Percentiles rank a stretch among this genome's conserved stretches.
Evolutionary conservation across 2,888 invertebrate species (phyloP).

Genomic region (Melanophora roralis): DNA sequence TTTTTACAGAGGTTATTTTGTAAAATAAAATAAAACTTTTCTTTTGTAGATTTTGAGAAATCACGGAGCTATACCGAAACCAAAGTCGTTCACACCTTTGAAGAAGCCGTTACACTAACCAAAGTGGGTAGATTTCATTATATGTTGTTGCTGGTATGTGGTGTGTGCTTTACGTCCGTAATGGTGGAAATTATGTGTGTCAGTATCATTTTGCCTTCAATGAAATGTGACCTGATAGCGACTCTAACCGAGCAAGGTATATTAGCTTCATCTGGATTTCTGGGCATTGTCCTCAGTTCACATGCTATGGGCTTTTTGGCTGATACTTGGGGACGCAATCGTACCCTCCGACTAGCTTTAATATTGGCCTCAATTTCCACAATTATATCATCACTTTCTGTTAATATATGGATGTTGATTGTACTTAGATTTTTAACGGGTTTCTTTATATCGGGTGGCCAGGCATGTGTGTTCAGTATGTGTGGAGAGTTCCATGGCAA

Average conservation of each 20-base stretch:
- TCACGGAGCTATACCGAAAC: slow-evolving; percentile 7
- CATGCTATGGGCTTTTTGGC: slow-evolving; percentile 89
- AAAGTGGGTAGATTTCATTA: slow-evolving; percentile 83
- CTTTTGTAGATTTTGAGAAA: slow-evolving; percentile 40
- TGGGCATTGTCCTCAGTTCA: slow-evolving; percentile 85
- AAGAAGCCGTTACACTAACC: slow-evolving; percentile 74
- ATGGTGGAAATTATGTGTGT: slow-evolving; percentile 83
- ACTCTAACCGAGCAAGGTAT: slow-evolving; percentile 81
- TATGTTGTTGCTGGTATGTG: slow-evolving; percentile 80
- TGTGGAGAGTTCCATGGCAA: slow-evolving; percentile 80
- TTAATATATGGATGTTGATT: slow-evolving; percentile 80
- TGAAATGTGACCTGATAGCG: slow-evolving; percentile 83
- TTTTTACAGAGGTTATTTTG: too few species aligned
- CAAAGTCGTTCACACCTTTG: slow-evolving; percentile 68
- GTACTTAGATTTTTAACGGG: slow-evolving; percentile 82
- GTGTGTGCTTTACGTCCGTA: slow-evolving; percentile 82
- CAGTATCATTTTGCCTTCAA: slow-evolving; percentile 82
- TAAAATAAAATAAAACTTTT: background rate
- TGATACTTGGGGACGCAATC: slow-evolving; percentile 84
- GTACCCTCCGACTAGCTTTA: slow-evolving; percentile 79
- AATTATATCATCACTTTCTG: slow-evolving; percentile 80
- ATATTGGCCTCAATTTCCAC: slow-evolving; percentile 79
- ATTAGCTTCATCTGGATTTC: slow-evolving; percentile 82
- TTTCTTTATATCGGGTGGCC: slow-evolving; percentile 78
- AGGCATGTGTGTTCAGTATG: slow-evolving; percentile 81